phyloP scores from a whole-genome alignment of 2,113 vertebrate species.

The Sinosuthora webbiana region DNA sequence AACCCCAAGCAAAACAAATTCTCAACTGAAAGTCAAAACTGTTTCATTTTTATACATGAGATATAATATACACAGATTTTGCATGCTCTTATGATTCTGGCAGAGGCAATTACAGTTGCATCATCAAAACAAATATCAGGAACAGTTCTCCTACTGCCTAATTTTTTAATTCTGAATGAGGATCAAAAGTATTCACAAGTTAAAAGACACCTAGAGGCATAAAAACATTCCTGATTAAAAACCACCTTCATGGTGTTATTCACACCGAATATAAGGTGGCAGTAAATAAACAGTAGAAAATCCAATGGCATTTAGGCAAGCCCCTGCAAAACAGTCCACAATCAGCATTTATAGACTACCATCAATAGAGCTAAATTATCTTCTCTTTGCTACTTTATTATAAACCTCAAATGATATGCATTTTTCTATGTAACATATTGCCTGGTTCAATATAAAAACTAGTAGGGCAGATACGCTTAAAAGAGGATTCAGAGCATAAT shows the following conservation, averaged over 20 bases:
- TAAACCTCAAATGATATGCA: neutral
- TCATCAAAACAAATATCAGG: neutral
- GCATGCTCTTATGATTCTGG: neutral
- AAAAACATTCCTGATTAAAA: constrained; percentile 18
- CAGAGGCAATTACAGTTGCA: neutral
- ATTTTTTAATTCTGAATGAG: neutral
- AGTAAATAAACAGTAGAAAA: constrained; percentile 3
- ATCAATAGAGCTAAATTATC: neutral
- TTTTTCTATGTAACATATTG: neutral
- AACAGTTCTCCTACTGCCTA: neutral
- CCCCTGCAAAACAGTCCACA: neutral
- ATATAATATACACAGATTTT: neutral
- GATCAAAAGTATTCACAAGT: neutral
- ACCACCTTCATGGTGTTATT: neutral
- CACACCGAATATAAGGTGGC: neutral
- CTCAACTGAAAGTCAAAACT: neutral
- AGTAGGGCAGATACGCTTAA: neutral
- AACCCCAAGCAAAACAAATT: neutral
- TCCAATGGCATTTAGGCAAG: neutral
- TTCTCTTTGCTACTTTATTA: neutral
- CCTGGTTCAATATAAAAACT: neutral
- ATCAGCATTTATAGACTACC: neutral
- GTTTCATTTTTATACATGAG: neutral
- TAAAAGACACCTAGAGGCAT: neutral
- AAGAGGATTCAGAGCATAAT: neutral